Conservation (phyloP, 2,113 vertebrate species). For the Mellivora capensis region DNA sequence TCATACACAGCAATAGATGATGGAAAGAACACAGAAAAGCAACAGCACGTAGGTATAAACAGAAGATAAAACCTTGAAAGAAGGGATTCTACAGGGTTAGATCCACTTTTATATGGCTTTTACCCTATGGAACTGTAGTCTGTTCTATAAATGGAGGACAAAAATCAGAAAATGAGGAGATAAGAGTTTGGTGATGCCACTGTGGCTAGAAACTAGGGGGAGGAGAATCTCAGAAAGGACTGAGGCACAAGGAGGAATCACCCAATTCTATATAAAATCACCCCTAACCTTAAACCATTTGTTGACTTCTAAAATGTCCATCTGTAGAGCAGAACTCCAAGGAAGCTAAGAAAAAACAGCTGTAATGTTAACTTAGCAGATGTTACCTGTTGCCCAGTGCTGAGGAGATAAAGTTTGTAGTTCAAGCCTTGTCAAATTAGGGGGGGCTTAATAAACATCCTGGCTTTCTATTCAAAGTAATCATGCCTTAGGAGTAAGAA, state of each 20-base stretch:
- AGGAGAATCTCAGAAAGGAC: background rate
- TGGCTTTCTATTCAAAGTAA: background rate
- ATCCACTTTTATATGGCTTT: background rate
- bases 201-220: background rate
- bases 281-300: background rate
- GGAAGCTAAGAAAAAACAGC: fast-evolving
- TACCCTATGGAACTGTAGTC: background rate
- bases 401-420: background rate
- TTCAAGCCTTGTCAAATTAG: background rate
- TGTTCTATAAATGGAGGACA: background rate
- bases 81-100: background rate
- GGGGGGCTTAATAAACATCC: background rate
- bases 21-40: background rate
- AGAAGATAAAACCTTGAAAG: background rate
- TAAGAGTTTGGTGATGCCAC: background rate
- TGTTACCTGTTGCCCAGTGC: background rate
- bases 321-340: background rate
- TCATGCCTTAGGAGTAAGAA: background rate
- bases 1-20: background rate
- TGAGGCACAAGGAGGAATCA: background rate
- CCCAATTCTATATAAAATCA: background rate
- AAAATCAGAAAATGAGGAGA: background rate
- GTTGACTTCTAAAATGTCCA: background rate
- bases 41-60: background rate
- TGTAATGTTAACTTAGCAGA: background rate